Evolutionary conservation across 2,888 invertebrate genomes (phyloP).

Genomic region (Sinodicranocentrus sp.): DNA sequence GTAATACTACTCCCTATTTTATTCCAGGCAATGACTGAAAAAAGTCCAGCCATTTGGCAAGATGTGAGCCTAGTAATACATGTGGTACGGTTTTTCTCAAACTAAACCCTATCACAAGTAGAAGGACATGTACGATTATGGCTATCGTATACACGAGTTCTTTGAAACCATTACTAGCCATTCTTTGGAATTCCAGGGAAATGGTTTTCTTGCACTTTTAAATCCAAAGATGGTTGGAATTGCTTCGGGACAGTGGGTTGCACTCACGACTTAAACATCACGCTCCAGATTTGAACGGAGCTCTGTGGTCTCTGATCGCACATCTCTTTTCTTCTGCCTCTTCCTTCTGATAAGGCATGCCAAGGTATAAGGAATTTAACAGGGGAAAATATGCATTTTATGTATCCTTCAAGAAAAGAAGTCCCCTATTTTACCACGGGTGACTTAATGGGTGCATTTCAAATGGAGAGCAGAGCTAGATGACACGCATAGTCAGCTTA

Average conservation of each 20-base stretch:
- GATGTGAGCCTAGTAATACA: neutral
- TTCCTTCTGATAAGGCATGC: neutral
- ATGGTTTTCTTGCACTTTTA: slow-evolving; percentile 31
- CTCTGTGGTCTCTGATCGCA: too few species aligned
- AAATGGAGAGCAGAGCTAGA: neutral
- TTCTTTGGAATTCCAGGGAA: slow-evolving; percentile 17
- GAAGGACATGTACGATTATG: too few species aligned
- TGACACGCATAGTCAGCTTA: neutral
- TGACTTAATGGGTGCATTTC: slow-evolving; percentile 16
- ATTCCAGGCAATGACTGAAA: neutral
- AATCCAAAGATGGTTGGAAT: slow-evolving; percentile 1
- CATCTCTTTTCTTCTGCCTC: neutral
- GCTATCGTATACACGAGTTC: too few species aligned
- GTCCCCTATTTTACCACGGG: neutral
- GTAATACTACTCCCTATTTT: neutral
- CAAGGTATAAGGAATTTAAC: neutral
- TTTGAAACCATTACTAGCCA: too few species aligned
- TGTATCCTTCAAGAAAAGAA: neutral
- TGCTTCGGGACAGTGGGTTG: neutral
- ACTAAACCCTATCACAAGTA: too few species aligned
- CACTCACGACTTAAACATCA: too few species aligned
- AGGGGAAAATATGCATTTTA: too few species aligned
- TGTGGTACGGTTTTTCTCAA: neutral
- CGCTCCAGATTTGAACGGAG: too few species aligned
- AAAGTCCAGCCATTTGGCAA: slow-evolving; percentile 8